Evolutionary conservation across 2,888 invertebrate genomes (phyloP), one percentile per base, ranked within the genome.

Genomic region (Apoda limacodes): DNA sequence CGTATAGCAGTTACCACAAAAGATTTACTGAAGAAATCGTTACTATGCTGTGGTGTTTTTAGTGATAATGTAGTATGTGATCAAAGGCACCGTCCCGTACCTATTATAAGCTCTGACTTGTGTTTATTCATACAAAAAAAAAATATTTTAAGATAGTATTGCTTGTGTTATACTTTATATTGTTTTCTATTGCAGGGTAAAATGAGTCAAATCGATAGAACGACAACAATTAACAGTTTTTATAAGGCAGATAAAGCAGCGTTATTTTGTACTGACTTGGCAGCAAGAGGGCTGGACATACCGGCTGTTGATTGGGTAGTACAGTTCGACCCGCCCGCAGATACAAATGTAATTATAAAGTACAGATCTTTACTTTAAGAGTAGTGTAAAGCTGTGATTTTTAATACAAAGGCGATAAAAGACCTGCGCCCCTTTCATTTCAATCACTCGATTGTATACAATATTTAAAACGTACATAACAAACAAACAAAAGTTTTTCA

Each of bases 251-350:
- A 93, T 41, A 85, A 88, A 30, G 93, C 95, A 2, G 95, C 92
- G 43, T 78, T 99, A 29, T 82, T 99, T 14, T 99, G 99, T 61
- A 99, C 99, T 1, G 98, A 99, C 70, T 93, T 99, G 7, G 99
- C 98, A 3, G 99, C 99, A 0, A 83, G 95, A 80, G 95, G 95
- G 28, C 76, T 97, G 40, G 98, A 99, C 63, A 98, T 99, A 67
- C 98, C 98, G 0, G 89, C 91, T 27, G 98, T 99, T 1, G 98
- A 99, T 68, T 99, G 98, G 98, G 98, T 99, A 56, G 94, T 99
- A 1, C 98, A 99, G 65, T 98, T 88, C 64, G 99, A 99, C 83
- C 99, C 99, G 7, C 98, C 99, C 55, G 96, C 98, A 82, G 99
- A 99, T 83, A 96, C 98, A 2, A 95, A 93, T 82, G 92, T 91